Evolutionary conservation across 2,888 invertebrate genomes (phyloP).

Genomic region (Cryptocephalus moraei): DNA sequence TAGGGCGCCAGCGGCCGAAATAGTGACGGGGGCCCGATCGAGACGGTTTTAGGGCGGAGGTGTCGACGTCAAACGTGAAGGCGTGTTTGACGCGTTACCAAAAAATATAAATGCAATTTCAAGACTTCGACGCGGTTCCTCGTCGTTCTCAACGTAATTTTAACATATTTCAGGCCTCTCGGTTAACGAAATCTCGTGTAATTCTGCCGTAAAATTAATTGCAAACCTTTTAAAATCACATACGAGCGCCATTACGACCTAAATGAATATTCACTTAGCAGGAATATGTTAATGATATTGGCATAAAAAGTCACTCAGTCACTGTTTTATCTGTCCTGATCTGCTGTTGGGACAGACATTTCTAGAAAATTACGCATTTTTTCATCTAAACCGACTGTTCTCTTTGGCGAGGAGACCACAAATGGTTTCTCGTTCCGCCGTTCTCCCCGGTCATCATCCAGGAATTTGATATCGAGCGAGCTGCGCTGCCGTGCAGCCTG

Average conservation of each 20-base stretch:
- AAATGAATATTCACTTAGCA: constrained; percentile 38
- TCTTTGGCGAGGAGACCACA: constrained; percentile 41
- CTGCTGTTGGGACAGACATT: constrained; percentile 36
- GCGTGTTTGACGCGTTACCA: neutral
- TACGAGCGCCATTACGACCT: constrained; percentile 40
- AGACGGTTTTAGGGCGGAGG: too few relatives aligned
- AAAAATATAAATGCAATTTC: neutral
- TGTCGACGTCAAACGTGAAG: neutral
- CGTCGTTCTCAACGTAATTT: constrained; percentile 26
- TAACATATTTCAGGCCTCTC: constrained; percentile 33
- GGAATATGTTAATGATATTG: constrained; percentile 38
- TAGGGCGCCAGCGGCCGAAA: too few relatives aligned
- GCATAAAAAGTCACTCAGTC: constrained; percentile 39
- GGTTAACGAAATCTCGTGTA: constrained; percentile 25
- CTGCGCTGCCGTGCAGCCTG: too few relatives aligned
- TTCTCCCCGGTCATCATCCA: constrained; percentile 20
- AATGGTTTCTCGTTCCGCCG: constrained; percentile 28
- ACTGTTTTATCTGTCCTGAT: constrained; percentile 38
- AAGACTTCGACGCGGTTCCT: neutral
- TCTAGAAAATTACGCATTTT: constrained; percentile 36
- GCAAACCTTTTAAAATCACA: constrained; percentile 41
- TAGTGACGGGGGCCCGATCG: too few relatives aligned
- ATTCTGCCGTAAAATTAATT: constrained; percentile 37
- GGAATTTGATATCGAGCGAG: constrained; percentile 6
- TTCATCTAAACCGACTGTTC: constrained; percentile 38